These are phyloP conservation scores for Myodes glareolus DNA, from an alignment of 2,113 vertebrate genomes.

Conservation along the genomic window DNA sequence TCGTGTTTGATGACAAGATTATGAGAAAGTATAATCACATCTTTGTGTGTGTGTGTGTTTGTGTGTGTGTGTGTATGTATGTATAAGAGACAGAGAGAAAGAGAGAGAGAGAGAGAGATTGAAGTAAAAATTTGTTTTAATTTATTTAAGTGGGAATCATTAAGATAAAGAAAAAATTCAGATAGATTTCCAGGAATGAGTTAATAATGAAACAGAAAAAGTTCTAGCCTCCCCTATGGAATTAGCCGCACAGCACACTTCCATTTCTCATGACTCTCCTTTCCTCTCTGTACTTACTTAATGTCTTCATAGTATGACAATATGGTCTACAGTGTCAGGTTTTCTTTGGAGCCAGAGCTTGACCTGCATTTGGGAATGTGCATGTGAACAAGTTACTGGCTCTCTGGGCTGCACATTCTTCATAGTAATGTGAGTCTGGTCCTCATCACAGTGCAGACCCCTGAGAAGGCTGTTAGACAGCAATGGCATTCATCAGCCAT, in stretches of 20 bases:
- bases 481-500: not conserved
- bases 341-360: not conserved
- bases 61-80: not conserved
- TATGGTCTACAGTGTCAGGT: not conserved
- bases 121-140: not conserved
- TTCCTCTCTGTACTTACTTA: not conserved
- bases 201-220: slow-evolving; percentile 43
- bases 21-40: not conserved
- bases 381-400: not conserved
- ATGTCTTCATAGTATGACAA: not conserved
- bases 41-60: not conserved
- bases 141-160: not conserved
- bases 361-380: not conserved
- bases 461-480: not conserved
- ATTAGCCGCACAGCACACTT: not conserved
- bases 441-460: not conserved
- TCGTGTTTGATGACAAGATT: slow-evolving; percentile 31
- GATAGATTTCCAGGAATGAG: not conserved
- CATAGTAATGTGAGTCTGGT: not conserved
- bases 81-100: too few species aligned
- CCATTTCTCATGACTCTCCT: not conserved
- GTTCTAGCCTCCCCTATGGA: not conserved
- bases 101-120: not conserved
- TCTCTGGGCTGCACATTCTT: not conserved
- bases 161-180: not conserved